Conservation (phyloP, 2,113 vertebrate species). For the Oenanthe oenanthe region DNA sequence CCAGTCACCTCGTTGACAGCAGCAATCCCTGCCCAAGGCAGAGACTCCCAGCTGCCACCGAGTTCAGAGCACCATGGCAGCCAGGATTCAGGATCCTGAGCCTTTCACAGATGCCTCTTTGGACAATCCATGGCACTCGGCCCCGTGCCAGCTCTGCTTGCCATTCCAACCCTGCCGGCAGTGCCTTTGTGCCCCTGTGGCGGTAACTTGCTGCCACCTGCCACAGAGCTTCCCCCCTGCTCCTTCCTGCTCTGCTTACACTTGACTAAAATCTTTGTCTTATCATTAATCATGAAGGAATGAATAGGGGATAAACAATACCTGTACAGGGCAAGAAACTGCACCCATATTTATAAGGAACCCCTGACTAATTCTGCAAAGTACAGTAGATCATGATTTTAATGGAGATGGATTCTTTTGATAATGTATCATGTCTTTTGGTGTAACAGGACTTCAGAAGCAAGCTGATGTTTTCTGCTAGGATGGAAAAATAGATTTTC, state of each 20-base stretch:
- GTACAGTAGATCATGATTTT: neutral
- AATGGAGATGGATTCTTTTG: neutral
- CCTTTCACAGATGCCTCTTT: conserved; percentile 22
- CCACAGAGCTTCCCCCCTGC: neutral
- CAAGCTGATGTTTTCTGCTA: neutral
- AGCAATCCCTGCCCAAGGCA: neutral
- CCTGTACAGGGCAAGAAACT: neutral
- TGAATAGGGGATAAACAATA: neutral
- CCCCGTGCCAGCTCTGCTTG: neutral
- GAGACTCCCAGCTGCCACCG: neutral
- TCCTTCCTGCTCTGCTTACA: neutral
- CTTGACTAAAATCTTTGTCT: neutral
- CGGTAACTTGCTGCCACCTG: neutral
- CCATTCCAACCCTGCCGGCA: neutral
- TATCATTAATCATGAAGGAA: neutral
- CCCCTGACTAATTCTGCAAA: neutral
- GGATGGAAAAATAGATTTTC: neutral
- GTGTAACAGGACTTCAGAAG: neutral
- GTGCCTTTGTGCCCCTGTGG: neutral
- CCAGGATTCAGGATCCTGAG: neutral
- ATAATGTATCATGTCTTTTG: neutral
- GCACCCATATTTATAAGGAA: neutral
- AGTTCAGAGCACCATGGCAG: neutral
- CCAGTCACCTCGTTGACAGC: neutral
- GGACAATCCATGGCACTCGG: neutral